Base-by-base conservation (phyloP, 2,113 vertebrate genomes). In the Zosterops borbonicus region DNA sequence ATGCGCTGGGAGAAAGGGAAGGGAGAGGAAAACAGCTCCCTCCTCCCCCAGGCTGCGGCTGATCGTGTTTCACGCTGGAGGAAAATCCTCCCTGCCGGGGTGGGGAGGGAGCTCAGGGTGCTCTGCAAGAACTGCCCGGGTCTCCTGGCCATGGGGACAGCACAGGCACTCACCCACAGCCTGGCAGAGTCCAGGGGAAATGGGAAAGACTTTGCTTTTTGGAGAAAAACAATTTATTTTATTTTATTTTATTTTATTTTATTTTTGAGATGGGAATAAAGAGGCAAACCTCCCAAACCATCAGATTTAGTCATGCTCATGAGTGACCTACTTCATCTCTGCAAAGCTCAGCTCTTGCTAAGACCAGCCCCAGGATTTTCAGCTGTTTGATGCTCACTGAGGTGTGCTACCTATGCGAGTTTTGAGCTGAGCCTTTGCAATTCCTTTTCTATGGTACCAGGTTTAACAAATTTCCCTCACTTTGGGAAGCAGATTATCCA, bases 1-100 rank as follows among this genome's bases (percentile, higher is more conserved):
- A 93, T 47, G 75, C n/a, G 0, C 20, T 63, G 84, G 84, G 41
- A 88, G 60, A 15, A 23, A 55, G 29, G 87, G 91, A 64, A 79
- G 44, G 73, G 49, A 76, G 67, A 89, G 81, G 31, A 62, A 23
- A 76, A 3, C 49, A 74, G n/a, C 77, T 96, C 87, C 89, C 84
- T 85, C 53, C 92, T 80, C 50, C 92, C 80, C 41, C 62, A 53
- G 87, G 77, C 89, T 73, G 87, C 4, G 2, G 64, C 94, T 93
- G 95, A 94, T 90, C 67, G 78, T 75, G 75, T 90, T 93, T 74
- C 95, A 88, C 85, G 27, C 55, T 14, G 73, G 4, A 78, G 90
- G 92, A 88, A 97, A 97, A 96, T 60, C 78, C 93, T 95, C 91
- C 11, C 24, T 39, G 59, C 63, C 37, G 53, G 13, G 12, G 3